Evolutionary conservation across 2,113 vertebrate genomes (phyloP), one percentile per base, ranked within the genome.

Genomic region (Pseudonaja textilis): DNA sequence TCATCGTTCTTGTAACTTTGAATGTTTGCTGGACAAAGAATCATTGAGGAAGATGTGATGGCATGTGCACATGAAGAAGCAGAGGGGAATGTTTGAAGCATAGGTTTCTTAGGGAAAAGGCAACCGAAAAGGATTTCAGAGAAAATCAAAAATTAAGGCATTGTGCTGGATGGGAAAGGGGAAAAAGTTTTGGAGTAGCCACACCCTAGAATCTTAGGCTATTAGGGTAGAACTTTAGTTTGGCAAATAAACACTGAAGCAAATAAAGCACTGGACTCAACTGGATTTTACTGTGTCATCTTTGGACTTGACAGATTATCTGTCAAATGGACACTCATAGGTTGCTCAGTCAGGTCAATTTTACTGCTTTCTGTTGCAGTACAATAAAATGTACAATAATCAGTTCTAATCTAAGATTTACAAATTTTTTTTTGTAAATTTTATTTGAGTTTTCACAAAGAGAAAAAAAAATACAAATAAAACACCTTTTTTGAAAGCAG

Each of bases 321-420:
- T 74, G 69, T 81, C 56, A 55, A 45, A 42, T 9, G 45, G 14
- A 86, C 50, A 85, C 11, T 16, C 42, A 47, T 57, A 91, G 16
- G 29, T 8, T 54, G 45, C 26, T 26, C 4, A 34, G 20, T 22
- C 64, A 56, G 47, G 8, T 34, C 0, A 54, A 50, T 64, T 64
- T 64, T 64, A 64, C 61, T 39, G 91, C 2, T 0, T 20, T 45
- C n/a, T 0, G 0, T 18, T 7, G 0, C 39, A n/a, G 3, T 45
- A 47, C 1, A 57, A 59, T 81, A 39, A 91, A 11, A 8, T 54
- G 47, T 29, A 64, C 61, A 69, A 29, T 25, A 86, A 50, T 20
- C 87, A 54, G 11, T 91, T 87, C 2, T 86, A 34, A 81, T 69
- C 0, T 34, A 1, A n/a, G n/a, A 87, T 9, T 69, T 94, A 90